Conservation (phyloP, 2,888 invertebrate genomes). For the Meiosimyza platycephala region DNA sequence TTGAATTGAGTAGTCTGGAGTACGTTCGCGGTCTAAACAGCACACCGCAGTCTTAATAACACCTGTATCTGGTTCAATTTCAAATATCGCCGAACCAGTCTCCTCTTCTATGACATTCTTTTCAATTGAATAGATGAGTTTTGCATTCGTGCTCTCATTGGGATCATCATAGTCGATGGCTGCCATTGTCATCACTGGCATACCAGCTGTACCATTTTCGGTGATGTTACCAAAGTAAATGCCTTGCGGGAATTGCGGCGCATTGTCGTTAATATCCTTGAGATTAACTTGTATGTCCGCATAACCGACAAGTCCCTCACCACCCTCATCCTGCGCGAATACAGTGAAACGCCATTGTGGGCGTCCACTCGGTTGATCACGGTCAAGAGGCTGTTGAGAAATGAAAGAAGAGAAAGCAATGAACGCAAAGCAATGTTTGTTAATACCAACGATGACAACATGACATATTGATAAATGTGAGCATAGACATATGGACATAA, state of each 20-base stretch:
- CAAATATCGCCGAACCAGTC: conserved; percentile 94
- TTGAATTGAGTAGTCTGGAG: conserved; percentile 95
- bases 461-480: too few relatives aligned
- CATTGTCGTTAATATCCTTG: conserved; percentile 97
- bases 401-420: too few relatives aligned
- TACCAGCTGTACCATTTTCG: conserved; percentile 96
- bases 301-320: conserved; percentile 94
- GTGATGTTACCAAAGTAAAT: conserved; percentile 94
- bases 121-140: conserved; percentile 93
- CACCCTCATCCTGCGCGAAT: conserved; percentile 94
- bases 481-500: too few relatives aligned
- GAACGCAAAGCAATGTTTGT: too few relatives aligned
- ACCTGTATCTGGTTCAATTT: conserved; percentile 94
- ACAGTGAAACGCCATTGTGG: conserved; percentile 96
- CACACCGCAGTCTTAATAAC: conserved; percentile 95
- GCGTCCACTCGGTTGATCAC: conserved; percentile 95
- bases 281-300: conserved; percentile 97
- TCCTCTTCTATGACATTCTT: conserved; percentile 97
- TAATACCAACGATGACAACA: too few relatives aligned
- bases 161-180: conserved; percentile 97
- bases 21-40: conserved; percentile 91
- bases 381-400: conserved; percentile 82
- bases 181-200: conserved; percentile 98
- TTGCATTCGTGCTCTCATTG: conserved; percentile 93
- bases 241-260: conserved; percentile 93